A percentile compares a stretch with the other conserved stretches of the same genome.
Conservation (phyloP, 2,797 vertebrate genomes). For the Arctocebus calabarensis region DNA sequence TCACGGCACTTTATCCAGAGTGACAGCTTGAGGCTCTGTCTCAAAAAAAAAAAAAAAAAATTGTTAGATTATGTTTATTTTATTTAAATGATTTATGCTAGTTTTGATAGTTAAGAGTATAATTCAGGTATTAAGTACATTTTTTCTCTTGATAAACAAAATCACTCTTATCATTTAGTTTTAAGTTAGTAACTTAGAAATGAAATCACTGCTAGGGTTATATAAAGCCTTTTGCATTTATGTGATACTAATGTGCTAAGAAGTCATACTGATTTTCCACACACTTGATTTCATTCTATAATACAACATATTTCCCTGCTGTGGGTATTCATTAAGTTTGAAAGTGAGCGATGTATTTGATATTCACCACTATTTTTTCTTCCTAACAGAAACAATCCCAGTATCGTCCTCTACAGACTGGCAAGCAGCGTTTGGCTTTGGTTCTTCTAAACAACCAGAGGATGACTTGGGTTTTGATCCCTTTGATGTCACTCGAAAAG, state of each 20-base stretch:
- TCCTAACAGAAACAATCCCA: constrained; percentile 95
- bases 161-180: constrained; percentile 29
- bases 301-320: background rate
- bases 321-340: background rate
- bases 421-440: constrained; percentile 99
- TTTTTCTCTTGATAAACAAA: constrained; percentile 51
- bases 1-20: too few relatives aligned
- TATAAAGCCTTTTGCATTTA: constrained; percentile 35
- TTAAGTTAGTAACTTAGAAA: constrained; percentile 51
- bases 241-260: background rate
- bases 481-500: constrained; percentile 98
- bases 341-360: constrained; percentile 26
- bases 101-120: constrained; percentile 52
- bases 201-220: constrained; percentile 37
- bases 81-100: constrained; percentile 17
- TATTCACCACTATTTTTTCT: constrained; percentile 71
- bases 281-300: constrained; percentile 53
- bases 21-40: too few relatives aligned
- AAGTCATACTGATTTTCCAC: constrained; percentile 10
- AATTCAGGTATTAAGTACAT: constrained; percentile 19
- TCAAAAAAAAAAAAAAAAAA: too few relatives aligned
- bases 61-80: constrained; percentile 36
- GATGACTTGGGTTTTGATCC: constrained; percentile 99
- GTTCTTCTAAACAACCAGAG: constrained; percentile 98
- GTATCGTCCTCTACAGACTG: constrained; percentile 99